Evolutionary conservation across 2,797 vertebrate genomes (phyloP), one percentile per base, ranked within the genome.

Genomic region (Sus cebifrons): DNA sequence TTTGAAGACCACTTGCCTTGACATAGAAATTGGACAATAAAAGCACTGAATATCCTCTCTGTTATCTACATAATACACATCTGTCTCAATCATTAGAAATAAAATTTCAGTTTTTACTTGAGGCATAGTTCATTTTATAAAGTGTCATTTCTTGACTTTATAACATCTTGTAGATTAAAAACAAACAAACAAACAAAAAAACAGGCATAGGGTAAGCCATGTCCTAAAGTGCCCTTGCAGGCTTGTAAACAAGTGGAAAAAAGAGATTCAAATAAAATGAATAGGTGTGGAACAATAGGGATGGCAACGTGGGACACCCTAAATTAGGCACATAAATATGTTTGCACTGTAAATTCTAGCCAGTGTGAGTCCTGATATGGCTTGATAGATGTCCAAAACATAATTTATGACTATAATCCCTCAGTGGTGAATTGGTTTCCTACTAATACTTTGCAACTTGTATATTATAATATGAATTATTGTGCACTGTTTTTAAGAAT

Each of bases 1-100:
- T 85, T 71, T 75, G 62, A 86, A 93, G 25, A 83, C 16, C 29
- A 44, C 70, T 95, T 92, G 54, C 6, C n/a, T 94, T 94, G 71
- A 75, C n/a, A 70, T 94, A 36, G 18, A 92, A 90, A 92, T 36
- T 77, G 12, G 49, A 32, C 77, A 86, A 79, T 27, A 87, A 94
- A 89, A 92, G 2, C 1, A 92, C 3, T 71, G 60, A 74, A 4
- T 78, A 95, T 25, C 83, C 4, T 56, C 13, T 92, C 15, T 83
- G n/a, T 40, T 83, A 68, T 58, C 10, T 29, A 44, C 4, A 25
- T 60, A 91, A 60, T 44, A 21, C 25, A 44, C 5, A 67, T 64
- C 1, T 58, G 62, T 89, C 2, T 67, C 25, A 71, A 81, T 74
- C 1, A 3, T 74, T 71, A 85, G 21, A 75, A 89, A 70, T 89